Percentiles rank a stretch among this genome's conserved stretches.
Conservation (phyloP, 2,113 vertebrate species). For the Podiceps cristatus region DNA sequence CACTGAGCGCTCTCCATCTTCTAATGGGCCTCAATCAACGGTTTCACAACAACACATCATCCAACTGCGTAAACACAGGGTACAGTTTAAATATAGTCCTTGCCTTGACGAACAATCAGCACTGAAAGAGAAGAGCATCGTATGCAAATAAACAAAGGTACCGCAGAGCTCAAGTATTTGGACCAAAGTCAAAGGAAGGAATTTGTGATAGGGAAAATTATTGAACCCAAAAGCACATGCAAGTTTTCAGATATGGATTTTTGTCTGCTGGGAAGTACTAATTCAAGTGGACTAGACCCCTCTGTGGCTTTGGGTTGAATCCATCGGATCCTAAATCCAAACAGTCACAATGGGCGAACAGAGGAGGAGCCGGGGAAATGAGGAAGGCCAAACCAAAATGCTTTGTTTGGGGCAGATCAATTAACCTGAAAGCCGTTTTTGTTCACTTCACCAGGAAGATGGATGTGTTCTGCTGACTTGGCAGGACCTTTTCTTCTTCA, state of each 20-base stretch:
- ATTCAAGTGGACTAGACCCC: conserved; percentile 12
- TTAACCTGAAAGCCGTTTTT: not conserved
- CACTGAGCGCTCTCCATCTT: not conserved
- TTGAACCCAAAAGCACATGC: not conserved
- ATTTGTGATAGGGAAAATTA: not conserved
- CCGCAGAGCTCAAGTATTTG: not conserved
- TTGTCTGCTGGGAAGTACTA: conserved; percentile 5
- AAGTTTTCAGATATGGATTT: not conserved
- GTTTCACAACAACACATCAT: conserved; percentile 18
- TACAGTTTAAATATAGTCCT: not conserved
- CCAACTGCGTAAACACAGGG: conserved; percentile 52
- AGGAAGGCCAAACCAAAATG: conserved; percentile 28
- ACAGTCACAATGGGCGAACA: not conserved
- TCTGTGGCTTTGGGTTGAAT: conserved; percentile 47
- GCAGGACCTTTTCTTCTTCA: conserved; percentile 14
- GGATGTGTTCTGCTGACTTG: conserved; percentile 46
- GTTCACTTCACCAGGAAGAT: not conserved
- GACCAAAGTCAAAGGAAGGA: conserved; percentile 13
- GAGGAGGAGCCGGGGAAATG: not conserved
- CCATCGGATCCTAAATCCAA: conserved; percentile 25
- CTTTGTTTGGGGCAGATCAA: not conserved
- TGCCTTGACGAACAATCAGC: not conserved
- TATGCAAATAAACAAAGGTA: conserved; percentile 37
- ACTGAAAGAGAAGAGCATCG: conserved; percentile 26
- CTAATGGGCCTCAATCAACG: not conserved